These are phyloP conservation scores for Carpatolechia fugitivella DNA, from an alignment of 2,888 invertebrate species.

Conservation along the genomic window DNA sequence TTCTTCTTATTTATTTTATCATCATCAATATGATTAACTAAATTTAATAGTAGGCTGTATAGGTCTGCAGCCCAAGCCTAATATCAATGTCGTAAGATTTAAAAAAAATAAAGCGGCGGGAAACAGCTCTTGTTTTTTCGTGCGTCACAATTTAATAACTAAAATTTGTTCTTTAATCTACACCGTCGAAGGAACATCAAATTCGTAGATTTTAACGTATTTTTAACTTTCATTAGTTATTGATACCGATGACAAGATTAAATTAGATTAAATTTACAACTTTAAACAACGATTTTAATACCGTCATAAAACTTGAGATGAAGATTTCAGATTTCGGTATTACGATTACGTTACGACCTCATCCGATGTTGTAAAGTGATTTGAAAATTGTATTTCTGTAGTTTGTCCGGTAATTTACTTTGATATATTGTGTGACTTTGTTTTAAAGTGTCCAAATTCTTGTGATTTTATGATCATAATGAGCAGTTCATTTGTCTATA, in stretches of 20 bases:
- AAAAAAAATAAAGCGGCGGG: too few species aligned
- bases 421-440: background rate
- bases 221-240: background rate
- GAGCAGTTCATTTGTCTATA: too few species aligned
- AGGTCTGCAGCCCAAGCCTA: too few species aligned
- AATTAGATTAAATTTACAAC: conserved; percentile 9
- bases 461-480: too few species aligned
- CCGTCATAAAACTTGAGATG: conserved; percentile 29
- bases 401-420: background rate
- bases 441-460: background rate
- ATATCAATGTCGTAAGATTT: too few species aligned
- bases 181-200: too few species aligned
- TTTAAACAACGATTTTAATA: conserved; percentile 27
- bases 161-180: too few species aligned
- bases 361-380: conserved; percentile 22
- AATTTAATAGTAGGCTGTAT: too few species aligned
- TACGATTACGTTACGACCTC: conserved; percentile 9
- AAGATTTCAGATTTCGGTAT: conserved; percentile 29
- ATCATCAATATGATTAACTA: too few species aligned
- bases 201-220: background rate
- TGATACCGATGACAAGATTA: conserved; percentile 12
- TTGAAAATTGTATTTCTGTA: conserved; percentile 21
- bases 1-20: too few species aligned
- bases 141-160: background rate
- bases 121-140: too few species aligned